Percentiles rank a stretch among this genome's conserved stretches.
Evolutionary conservation across 2,888 invertebrate genomes (phyloP).

Genomic region (Mactromeris polynyma): DNA sequence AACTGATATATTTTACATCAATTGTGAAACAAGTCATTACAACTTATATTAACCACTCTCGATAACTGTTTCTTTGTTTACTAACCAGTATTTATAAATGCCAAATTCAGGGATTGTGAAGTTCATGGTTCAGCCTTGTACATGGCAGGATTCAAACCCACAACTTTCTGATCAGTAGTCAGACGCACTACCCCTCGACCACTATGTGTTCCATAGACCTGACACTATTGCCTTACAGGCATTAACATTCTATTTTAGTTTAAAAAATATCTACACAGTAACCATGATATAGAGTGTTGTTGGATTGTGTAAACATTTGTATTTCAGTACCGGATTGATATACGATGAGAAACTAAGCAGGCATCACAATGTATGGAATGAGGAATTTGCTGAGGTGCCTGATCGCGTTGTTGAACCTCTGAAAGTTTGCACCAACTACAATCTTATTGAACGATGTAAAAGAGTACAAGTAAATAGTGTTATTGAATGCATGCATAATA

Average conservation of each 20-base stretch:
- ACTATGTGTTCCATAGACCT: too few relatives aligned
- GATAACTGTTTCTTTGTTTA: too few relatives aligned
- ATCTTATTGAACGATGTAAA: constrained; percentile 90
- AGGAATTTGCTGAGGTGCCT: constrained; percentile 93
- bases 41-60: too few relatives aligned
- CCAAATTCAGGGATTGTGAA: too few relatives aligned
- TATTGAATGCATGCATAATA: too few relatives aligned
- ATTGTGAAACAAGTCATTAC: too few relatives aligned
- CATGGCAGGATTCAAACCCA: background rate
- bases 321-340: constrained; percentile 90
- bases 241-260: background rate
- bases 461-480: constrained; percentile 75
- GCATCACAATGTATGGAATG: constrained; percentile 89
- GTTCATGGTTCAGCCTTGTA: too few relatives aligned
- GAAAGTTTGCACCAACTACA: constrained; percentile 91
- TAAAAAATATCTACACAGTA: background rate
- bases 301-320: background rate
- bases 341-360: constrained; percentile 93
- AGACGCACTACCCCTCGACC: too few relatives aligned
- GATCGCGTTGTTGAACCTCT: constrained; percentile 90
- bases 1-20: too few relatives aligned
- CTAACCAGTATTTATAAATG: too few relatives aligned
- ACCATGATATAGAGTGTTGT: background rate
- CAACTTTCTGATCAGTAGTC: too few relatives aligned
- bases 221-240: background rate